These are phyloP conservation scores for Calcarius lapponicus DNA, from an alignment of 2,797 vertebrate species.

Conservation along the genomic window DNA sequence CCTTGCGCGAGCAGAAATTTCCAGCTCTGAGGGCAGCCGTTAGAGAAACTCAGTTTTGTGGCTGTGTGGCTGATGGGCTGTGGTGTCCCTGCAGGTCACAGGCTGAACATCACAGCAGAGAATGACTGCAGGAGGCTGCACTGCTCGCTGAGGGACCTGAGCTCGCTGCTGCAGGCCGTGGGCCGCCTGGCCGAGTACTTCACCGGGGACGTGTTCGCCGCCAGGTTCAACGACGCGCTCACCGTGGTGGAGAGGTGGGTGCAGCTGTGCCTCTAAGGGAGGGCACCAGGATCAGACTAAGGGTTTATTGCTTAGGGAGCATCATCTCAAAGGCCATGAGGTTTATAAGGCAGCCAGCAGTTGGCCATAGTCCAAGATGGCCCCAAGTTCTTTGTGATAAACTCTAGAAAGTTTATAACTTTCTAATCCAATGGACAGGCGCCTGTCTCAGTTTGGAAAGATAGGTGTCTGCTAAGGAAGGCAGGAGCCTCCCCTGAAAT, in stretches of 20 bases:
- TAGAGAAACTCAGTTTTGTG: rapidly evolving
- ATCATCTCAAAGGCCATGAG: neutral
- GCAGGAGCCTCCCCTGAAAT: no score
- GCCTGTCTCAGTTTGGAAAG: no score
- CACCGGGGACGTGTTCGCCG: slow-evolving; percentile 90
- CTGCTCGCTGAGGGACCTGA: slow-evolving; percentile 94
- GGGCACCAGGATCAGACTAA: neutral
- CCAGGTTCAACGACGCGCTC: slow-evolving; percentile 89
- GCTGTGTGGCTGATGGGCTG: neutral
- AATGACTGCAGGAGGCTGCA: slow-evolving; percentile 94
- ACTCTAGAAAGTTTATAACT: neutral
- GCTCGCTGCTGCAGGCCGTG: slow-evolving; percentile 93
- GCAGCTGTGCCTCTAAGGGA: neutral
- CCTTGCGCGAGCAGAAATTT: rapidly evolving
- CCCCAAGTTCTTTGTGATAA: neutral
- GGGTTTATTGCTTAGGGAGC: neutral
- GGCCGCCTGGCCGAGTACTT: slow-evolving; percentile 95
- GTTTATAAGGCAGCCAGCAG: neutral
- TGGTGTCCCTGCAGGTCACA: slow-evolving; percentile 79
- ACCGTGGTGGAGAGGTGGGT: slow-evolving; percentile 94
- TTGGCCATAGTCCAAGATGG: neutral
- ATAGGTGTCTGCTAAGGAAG: no score
- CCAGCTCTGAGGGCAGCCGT: neutral
- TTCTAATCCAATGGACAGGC: neutral
- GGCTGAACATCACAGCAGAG: slow-evolving; percentile 94